These are phyloP conservation scores for Latrodectus elegans DNA, from an alignment of 2,888 invertebrate genomes.

Conservation along the genomic window DNA sequence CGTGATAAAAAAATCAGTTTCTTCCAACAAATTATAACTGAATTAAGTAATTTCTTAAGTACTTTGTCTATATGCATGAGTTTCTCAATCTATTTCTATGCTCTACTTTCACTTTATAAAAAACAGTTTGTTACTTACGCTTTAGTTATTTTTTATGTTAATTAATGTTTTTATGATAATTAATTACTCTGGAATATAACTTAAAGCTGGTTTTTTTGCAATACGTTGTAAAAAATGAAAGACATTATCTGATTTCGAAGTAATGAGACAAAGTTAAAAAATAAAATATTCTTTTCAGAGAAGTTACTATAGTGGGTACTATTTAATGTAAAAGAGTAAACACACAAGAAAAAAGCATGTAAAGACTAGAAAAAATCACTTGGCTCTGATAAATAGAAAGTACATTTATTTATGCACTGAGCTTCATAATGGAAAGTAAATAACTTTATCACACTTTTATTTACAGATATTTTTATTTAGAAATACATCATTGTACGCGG, in stretches of 20 bases:
- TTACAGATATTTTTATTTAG: too few relatives aligned
- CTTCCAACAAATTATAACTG: background rate
- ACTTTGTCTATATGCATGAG: background rate
- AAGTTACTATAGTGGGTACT: background rate
- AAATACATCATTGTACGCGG: too few relatives aligned
- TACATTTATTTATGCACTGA: too few relatives aligned
- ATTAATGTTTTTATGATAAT: background rate
- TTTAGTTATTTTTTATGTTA: slow-evolving; percentile 1
- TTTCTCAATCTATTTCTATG: background rate
- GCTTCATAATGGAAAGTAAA: too few relatives aligned
- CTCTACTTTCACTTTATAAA: background rate
- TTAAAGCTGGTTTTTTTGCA: background rate
- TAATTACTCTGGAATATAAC: background rate
- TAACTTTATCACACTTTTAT: too few relatives aligned
- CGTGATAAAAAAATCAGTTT: background rate
- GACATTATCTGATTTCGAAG: background rate
- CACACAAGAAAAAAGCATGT: background rate
- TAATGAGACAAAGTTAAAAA: background rate
- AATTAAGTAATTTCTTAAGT: slow-evolving; percentile 1
- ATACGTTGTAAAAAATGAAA: background rate
- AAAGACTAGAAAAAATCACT: background rate
- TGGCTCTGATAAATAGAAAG: too few relatives aligned
- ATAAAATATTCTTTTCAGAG: background rate
- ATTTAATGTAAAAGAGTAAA: background rate
- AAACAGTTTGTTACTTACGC: background rate